These are phyloP conservation scores for Ptilorrhoa leucosticta DNA, from an alignment of 2,113 vertebrate species.

Conservation along the genomic window DNA sequence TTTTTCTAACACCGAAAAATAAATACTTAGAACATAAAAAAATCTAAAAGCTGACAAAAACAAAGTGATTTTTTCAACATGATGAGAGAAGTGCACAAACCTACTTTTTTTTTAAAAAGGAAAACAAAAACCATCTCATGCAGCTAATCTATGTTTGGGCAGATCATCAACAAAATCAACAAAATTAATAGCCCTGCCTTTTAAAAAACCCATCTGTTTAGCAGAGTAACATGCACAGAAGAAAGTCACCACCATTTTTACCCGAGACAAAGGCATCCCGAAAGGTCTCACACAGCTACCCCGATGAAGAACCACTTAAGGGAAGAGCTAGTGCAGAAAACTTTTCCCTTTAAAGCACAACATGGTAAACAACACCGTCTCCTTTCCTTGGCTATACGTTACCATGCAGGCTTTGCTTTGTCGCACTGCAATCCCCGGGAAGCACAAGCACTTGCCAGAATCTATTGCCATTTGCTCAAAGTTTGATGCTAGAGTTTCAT, in stretches of 20 bases:
- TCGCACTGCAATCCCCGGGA: not conserved
- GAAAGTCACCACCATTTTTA: not conserved
- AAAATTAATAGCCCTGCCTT: not conserved
- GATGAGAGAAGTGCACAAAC: not conserved
- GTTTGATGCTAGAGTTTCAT: constrained; percentile 42
- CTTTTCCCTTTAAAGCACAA: not conserved
- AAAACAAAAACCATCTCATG: not conserved
- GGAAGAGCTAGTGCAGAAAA: not conserved
- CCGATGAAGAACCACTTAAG: not conserved
- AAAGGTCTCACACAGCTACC: not conserved
- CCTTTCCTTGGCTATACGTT: not conserved
- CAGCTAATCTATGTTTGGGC: not conserved
- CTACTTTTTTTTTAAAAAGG: not conserved
- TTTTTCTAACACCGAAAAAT: not conserved
- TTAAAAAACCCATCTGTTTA: not conserved
- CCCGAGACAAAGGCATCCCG: not conserved
- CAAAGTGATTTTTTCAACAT: not conserved
- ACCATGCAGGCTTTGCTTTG: not conserved
- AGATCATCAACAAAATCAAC: not conserved
- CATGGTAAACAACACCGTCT: not conserved
- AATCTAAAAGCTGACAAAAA: not conserved
- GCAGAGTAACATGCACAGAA: not conserved
- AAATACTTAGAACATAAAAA: not conserved
- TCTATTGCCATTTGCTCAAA: constrained; percentile 28
- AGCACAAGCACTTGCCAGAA: not conserved